phyloP scores from a whole-genome alignment of 2,888 invertebrate genomes.

The Meloe dianella region DNA sequence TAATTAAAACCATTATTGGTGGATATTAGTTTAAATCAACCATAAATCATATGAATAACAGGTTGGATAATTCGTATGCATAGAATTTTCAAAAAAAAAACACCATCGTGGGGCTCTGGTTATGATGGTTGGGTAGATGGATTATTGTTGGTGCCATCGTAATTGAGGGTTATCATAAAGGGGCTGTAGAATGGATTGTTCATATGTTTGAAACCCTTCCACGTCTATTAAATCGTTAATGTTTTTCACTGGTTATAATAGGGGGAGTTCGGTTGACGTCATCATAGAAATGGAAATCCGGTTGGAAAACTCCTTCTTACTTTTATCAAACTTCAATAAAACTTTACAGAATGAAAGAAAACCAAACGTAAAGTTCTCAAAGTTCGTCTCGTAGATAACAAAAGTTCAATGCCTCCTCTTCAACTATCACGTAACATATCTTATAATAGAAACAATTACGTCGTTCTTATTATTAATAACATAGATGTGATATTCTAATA shows the following conservation, averaged over 20 bases:
- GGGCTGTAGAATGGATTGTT: background rate
- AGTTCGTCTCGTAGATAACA: background rate
- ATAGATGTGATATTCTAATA: background rate
- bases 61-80: background rate
- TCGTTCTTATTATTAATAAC: background rate
- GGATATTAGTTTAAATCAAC: background rate
- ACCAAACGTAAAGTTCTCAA: background rate
- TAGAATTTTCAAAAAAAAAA: slow-evolving; percentile 7
- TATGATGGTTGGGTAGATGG: background rate
- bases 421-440: background rate
- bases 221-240: background rate
- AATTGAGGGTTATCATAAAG: slow-evolving; percentile 3
- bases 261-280: background rate
- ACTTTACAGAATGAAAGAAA: background rate
- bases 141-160: background rate
- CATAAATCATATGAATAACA: slow-evolving; percentile 2
- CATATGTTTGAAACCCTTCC: background rate
- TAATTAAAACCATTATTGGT: background rate
- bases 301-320: background rate
- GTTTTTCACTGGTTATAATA: background rate
- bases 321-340: background rate
- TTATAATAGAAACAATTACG: background rate
- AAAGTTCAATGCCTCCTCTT: background rate
- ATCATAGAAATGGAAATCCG: no score
- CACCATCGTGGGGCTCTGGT: background rate